Conservation (phyloP, 1,140 invertebrate genomes). For the Cotesia chilonis region DNA sequence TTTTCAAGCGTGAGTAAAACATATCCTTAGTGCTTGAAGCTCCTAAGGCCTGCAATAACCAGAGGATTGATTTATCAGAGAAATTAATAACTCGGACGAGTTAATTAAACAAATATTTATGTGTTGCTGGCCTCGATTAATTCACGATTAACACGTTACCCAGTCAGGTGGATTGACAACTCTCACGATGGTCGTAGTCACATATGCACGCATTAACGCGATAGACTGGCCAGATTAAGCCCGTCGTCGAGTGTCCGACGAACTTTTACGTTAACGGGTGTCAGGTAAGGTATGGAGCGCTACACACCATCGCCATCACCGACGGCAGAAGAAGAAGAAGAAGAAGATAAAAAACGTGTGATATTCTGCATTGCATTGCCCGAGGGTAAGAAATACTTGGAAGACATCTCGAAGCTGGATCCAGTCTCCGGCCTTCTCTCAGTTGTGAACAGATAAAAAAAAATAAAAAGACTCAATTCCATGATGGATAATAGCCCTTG, state of each 20-base stretch:
- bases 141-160: slow-evolving; percentile 26
- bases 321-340: neutral
- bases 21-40: too few relatives aligned
- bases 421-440: slow-evolving; percentile 3
- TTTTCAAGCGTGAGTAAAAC: too few relatives aligned
- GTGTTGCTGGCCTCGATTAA: slow-evolving; percentile 8
- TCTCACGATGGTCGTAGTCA: neutral
- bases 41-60: too few relatives aligned
- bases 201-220: slow-evolving; percentile 6
- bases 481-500: slow-evolving; percentile 55
- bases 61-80: too few relatives aligned
- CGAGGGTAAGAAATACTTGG: too few relatives aligned
- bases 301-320: too few relatives aligned
- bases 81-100: neutral
- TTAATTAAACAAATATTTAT: neutral
- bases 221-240: slow-evolving; percentile 31
- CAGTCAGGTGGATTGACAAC: slow-evolving; percentile 27
- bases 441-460: slow-evolving; percentile 42
- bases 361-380: neutral
- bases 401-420: neutral
- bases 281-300: neutral
- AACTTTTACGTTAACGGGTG: neutral
- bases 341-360: neutral
- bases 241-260: slow-evolving; percentile 24
- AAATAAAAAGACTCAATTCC: slow-evolving; percentile 56